Conservation (phyloP, 2,797 vertebrate species). For the Cyprinodon diabolis region DNA sequence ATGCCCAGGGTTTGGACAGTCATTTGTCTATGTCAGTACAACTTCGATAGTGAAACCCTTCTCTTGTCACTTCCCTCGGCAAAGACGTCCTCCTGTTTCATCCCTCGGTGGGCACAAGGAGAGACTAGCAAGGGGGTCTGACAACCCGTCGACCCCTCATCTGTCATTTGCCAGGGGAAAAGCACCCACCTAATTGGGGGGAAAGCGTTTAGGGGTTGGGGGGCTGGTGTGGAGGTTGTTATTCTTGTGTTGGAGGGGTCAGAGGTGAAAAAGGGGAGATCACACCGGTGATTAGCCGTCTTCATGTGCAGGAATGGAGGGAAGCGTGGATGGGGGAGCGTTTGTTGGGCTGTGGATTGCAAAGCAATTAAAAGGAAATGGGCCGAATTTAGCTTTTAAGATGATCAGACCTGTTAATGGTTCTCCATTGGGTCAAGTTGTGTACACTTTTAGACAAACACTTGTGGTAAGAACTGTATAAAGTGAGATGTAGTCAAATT, state of each 20-base stretch:
- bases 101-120: conserved; percentile 54
- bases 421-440: conserved; percentile 21
- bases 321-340: conserved; percentile 20
- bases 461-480: background rate
- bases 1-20: conserved; percentile 39
- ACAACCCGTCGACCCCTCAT: conserved; percentile 77
- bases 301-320: conserved; percentile 62
- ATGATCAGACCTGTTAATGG: conserved; percentile 24
- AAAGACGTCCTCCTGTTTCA: conserved; percentile 61
- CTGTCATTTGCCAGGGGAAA: conserved; percentile 77
- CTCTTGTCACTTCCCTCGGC: conserved; percentile 52
- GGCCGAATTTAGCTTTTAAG: conserved; percentile 19
- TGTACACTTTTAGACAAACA: conserved; percentile 21
- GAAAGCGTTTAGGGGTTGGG: conserved; percentile 48
- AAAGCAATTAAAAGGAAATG: conserved; percentile 57
- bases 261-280: conserved; percentile 77
- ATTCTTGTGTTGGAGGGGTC: conserved; percentile 76
- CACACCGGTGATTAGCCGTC: conserved; percentile 75
- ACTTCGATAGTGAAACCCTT: conserved; percentile 55
- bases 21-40: conserved; percentile 63
- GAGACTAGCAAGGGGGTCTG: conserved; percentile 73
- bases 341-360: conserved; percentile 54
- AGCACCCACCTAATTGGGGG: conserved; percentile 75
- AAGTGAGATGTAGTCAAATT: background rate
- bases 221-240: conserved; percentile 71